Conservation (phyloP, 2,888 invertebrate species). For the Cantharis rustica region DNA sequence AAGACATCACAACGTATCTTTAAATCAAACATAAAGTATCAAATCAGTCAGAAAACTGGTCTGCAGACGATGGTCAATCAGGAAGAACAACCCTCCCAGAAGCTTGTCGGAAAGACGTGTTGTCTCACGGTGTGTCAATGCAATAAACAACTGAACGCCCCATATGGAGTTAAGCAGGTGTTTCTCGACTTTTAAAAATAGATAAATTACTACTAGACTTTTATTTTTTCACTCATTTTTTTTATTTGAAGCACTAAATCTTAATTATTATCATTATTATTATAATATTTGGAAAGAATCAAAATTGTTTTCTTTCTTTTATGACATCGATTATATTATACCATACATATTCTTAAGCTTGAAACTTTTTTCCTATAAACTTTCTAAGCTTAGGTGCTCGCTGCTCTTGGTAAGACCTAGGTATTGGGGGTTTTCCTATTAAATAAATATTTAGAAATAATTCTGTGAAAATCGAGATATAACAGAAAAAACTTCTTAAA, state of each 20-base stretch:
- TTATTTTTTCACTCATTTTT: background rate
- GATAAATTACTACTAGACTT: background rate
- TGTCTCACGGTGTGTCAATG: slow-evolving; percentile 39
- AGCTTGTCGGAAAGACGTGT: slow-evolving; percentile 35
- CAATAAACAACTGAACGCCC: slow-evolving; percentile 36
- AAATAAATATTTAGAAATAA: too few relatives aligned
- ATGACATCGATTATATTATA: background rate
- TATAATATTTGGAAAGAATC: background rate
- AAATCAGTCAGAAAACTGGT: slow-evolving; percentile 33
- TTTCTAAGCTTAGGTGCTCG: too few relatives aligned
- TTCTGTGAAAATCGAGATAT: too few relatives aligned
- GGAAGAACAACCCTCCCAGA: slow-evolving; percentile 41
- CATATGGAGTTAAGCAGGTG: slow-evolving; percentile 36
- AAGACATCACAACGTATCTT: slow-evolving; percentile 30
- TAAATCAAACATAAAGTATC: slow-evolving; percentile 34
- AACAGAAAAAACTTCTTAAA: too few relatives aligned
- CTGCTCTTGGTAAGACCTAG: too few relatives aligned
- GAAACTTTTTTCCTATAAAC: too few relatives aligned
- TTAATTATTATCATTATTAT: background rate
- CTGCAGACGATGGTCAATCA: slow-evolving; percentile 37
- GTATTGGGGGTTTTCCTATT: too few relatives aligned
- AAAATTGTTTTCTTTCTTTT: background rate
- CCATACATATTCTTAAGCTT: too few relatives aligned
- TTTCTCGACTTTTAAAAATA: slow-evolving; percentile 1
- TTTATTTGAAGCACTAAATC: background rate